Percentiles rank a stretch among this genome's conserved stretches.
phyloP scores from a whole-genome alignment of 2,797 vertebrate genomes.

The Smutsia gigantea region DNA sequence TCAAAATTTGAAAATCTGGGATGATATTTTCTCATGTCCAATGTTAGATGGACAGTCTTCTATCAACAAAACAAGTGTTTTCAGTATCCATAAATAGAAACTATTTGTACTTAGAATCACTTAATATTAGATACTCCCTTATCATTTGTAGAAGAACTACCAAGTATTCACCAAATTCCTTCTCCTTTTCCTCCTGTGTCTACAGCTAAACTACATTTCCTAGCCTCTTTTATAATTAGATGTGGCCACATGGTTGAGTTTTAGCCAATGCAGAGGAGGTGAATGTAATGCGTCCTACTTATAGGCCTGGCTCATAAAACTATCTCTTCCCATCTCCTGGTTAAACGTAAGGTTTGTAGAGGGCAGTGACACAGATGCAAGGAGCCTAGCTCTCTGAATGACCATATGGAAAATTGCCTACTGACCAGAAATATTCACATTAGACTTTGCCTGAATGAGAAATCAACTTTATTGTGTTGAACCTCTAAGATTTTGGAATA shows the following conservation, averaged over 20 bases:
- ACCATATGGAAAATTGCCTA: not conserved
- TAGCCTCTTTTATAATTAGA: not conserved
- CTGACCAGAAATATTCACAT: not conserved
- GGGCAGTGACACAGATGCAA: not conserved
- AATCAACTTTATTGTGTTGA: not conserved
- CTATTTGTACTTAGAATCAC: not conserved
- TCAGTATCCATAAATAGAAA: not conserved
- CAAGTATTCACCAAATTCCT: not conserved
- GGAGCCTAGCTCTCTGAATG: not conserved
- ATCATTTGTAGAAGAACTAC: not conserved
- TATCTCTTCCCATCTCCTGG: not conserved
- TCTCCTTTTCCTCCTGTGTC: not conserved
- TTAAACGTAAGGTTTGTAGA: not conserved
- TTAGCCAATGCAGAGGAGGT: not conserved
- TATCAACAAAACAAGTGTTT: slow-evolving; percentile 23
- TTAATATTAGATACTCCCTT: not conserved
- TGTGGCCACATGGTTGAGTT: not conserved
- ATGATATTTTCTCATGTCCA: slow-evolving; percentile 4
- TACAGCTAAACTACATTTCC: not conserved
- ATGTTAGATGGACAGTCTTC: not conserved
- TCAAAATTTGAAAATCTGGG: slow-evolving; percentile 33
- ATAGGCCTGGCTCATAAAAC: not conserved
- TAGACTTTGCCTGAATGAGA: not conserved
- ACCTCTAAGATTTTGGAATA: not conserved
- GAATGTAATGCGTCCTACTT: not conserved